Base-by-base conservation (phyloP, 1,140 invertebrate species). In the Trigoniulus corallinus region DNA sequence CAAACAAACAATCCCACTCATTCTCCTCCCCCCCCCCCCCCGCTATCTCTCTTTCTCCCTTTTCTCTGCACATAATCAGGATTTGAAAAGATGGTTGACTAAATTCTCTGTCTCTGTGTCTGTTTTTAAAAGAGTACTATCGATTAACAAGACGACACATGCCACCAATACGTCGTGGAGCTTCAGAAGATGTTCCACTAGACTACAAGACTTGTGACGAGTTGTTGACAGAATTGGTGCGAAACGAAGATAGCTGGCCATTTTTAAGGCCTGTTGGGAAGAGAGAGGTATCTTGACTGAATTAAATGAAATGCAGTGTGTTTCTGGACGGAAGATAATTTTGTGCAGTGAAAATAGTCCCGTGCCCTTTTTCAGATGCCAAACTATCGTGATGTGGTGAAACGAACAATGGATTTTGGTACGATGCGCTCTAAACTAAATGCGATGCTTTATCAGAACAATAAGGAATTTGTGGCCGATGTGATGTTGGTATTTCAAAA, bases 341-440 rank as follows among this genome's bases (percentile, higher is more conserved):
- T 50, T 3, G 22, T 23, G n/a, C n/a, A n/a, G n/a, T n/a, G n/a
- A n/a, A n/a, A 12, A 25, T 10, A 13, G 24, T n/a, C n/a, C n/a
- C n/a, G n/a, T 49, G 7, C 18, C 3, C 4, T 52, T 47, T 57
- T 54, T 21, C 62, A 85, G 80, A 87, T 89, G 50, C 89, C 91
- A 21, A 89, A 95, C 67, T 97, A 97, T 67, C 77, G 89, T 61
- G 74, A 83, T 47, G 80, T 92, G 46, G 91, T 97, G 48, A 81
- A 80, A 51, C 73, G 76, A 44, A 91, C 92, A 2, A 95, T 96
- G 88, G 92, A 97, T 70, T 83, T 96, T 64, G 81, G 80, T 15
- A 92, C 84, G 4, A 84, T 96, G 24, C 82, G 84, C 59, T 75
- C 74, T 47, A 92, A 89, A 67, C 72, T 96, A 40, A 81, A 82